These are phyloP conservation scores for Cetonia aurata DNA, from an alignment of 2,888 invertebrate species.

Conservation along the genomic window DNA sequence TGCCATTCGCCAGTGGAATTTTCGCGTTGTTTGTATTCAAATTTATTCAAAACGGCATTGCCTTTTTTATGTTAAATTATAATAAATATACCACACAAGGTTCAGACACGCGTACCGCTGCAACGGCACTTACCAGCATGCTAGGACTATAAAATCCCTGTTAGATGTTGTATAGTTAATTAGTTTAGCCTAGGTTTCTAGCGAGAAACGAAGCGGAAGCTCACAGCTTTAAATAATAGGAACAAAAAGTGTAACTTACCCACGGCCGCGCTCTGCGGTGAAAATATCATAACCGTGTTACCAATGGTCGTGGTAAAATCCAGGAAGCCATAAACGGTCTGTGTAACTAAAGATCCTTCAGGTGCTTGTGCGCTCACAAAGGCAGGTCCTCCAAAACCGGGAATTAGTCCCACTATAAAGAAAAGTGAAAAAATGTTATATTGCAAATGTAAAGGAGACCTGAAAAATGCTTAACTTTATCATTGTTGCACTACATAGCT, in stretches of 20 bases:
- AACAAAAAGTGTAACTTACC: constrained; percentile 64
- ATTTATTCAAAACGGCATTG: constrained; percentile 14
- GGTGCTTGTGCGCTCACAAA: constrained; percentile 15
- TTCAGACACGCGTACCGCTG: background rate
- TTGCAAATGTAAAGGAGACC: too few species aligned
- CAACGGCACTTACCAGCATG: background rate
- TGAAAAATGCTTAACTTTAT: too few species aligned
- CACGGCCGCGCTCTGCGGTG: constrained; percentile 86
- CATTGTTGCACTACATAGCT: too few species aligned
- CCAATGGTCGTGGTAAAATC: constrained; percentile 96
- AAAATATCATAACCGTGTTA: constrained; percentile 95
- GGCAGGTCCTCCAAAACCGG: constrained; percentile 12
- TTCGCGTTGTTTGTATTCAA: constrained; percentile 7
- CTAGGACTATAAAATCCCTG: background rate
- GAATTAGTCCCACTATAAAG: constrained; percentile 30
- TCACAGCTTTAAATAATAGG: background rate
- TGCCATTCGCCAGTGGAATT: background rate
- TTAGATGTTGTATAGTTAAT: background rate
- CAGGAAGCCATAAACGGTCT: constrained; percentile 93
- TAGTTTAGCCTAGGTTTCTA: background rate
- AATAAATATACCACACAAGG: constrained; percentile 5
- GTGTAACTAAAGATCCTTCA: constrained; percentile 75
- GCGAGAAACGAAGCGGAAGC: background rate
- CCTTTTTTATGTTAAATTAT: constrained; percentile 17
- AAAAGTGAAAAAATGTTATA: background rate